A percentile compares a stretch with the other conserved stretches of the same genome.
These are phyloP conservation scores for Danionella dracula DNA, from an alignment of 2,797 vertebrate species.

Conservation along the genomic window DNA sequence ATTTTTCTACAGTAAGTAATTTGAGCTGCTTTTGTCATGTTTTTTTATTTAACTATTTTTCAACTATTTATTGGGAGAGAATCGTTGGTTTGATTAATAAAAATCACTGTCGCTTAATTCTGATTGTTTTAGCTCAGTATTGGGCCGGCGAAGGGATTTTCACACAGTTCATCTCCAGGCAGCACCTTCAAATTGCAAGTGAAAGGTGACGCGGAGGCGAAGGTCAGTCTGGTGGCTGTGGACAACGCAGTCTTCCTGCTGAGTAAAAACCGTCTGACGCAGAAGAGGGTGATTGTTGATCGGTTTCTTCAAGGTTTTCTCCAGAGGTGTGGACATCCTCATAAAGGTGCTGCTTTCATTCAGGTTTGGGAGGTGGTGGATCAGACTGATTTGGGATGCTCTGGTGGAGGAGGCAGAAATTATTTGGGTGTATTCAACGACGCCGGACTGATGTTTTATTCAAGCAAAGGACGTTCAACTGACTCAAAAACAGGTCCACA, in stretches of 20 bases:
- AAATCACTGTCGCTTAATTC: too few species aligned
- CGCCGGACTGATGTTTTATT: slow-evolving; percentile 66
- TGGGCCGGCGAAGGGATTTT: slow-evolving; percentile 5
- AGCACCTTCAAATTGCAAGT: slow-evolving; percentile 53
- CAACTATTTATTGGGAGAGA: too few species aligned
- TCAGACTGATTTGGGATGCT: slow-evolving; percentile 70
- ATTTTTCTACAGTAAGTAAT: too few species aligned
- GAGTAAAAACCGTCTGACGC: slow-evolving; percentile 69
- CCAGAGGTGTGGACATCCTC: too few species aligned
- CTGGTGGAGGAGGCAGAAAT: slow-evolving; percentile 61
- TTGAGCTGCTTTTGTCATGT: too few species aligned
- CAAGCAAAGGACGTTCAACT: slow-evolving; percentile 44
- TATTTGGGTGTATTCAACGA: slow-evolving; percentile 60
- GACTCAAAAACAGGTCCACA: not conserved
- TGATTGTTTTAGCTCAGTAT: slow-evolving; percentile 54
- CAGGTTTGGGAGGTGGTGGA: slow-evolving; percentile 76
- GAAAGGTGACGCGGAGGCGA: slow-evolving; percentile 68
- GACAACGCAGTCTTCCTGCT: slow-evolving; percentile 77
- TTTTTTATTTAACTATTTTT: too few species aligned
- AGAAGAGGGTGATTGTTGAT: slow-evolving; percentile 65
- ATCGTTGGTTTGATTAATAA: too few species aligned
- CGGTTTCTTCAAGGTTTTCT: not conserved
- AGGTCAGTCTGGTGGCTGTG: slow-evolving; percentile 71
- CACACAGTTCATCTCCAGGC: slow-evolving; percentile 49
- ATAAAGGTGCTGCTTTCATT: not conserved